A percentile compares a stretch with the other conserved stretches of the same genome.
These are phyloP conservation scores for Agapornis roseicollis DNA, from an alignment of 2,113 vertebrate genomes.

Conservation along the genomic window DNA sequence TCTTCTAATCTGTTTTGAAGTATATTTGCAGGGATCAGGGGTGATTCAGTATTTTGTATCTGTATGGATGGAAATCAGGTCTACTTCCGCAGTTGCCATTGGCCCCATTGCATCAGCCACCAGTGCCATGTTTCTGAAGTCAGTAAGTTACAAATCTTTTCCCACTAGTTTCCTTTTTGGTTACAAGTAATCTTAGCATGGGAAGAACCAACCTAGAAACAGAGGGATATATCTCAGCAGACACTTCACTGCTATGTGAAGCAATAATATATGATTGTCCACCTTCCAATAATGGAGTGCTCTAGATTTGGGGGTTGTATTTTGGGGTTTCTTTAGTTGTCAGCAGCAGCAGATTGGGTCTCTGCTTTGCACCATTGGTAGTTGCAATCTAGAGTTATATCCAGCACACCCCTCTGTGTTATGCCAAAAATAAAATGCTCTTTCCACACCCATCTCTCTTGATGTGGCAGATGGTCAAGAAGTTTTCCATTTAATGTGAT, in stretches of 20 bases:
- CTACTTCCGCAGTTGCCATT: conserved; percentile 54
- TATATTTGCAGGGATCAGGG: conserved; percentile 63
- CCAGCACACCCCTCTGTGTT: background rate
- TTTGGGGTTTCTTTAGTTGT: background rate
- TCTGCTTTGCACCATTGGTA: background rate
- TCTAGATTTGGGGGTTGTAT: background rate
- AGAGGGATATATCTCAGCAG: background rate
- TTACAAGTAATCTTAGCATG: background rate
- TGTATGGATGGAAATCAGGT: conserved; percentile 18
- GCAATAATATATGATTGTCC: background rate
- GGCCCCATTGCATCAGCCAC: background rate
- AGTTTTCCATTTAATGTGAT: conserved; percentile 26
- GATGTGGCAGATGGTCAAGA: background rate
- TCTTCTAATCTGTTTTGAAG: conserved; percentile 63
- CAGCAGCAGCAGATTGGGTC: background rate
- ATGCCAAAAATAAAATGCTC: conserved; percentile 31
- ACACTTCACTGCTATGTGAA: background rate
- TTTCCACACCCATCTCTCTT: background rate
- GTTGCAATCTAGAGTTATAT: background rate
- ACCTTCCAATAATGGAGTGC: background rate
- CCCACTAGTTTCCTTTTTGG: background rate
- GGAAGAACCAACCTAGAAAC: background rate
- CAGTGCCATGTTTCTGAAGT: conserved; percentile 21
- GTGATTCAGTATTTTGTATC: conserved; percentile 63
- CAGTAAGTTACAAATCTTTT: background rate